Evolutionary conservation across 2,888 invertebrate genomes (phyloP).

Genomic region (Netelia melanura): DNA sequence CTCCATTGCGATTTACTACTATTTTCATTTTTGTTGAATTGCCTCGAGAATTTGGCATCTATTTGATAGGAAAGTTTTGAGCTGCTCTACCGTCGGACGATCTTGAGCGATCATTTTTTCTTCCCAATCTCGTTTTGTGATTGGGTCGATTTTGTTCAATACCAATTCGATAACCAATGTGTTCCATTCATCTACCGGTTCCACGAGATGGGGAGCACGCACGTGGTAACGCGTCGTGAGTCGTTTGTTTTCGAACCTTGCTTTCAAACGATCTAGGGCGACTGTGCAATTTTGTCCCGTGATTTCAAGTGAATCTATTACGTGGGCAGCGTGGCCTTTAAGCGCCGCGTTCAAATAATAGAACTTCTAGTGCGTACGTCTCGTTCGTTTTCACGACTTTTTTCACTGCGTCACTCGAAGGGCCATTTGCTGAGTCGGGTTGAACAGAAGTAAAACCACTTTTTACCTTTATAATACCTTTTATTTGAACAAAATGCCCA

Average conservation of each 20-base stretch:
- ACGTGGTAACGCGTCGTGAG: constrained; percentile 38
- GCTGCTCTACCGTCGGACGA: constrained; percentile 13
- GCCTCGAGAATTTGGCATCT: constrained; percentile 48
- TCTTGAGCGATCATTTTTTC: constrained; percentile 45
- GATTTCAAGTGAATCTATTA: constrained; percentile 28
- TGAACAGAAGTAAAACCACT: too few species aligned
- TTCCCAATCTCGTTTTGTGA: constrained; percentile 62
- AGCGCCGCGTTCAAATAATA: constrained; percentile 56
- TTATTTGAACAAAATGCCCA: too few species aligned
- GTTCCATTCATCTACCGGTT: constrained; percentile 49
- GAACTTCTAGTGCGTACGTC: constrained; percentile 28
- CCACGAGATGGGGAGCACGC: constrained; percentile 36
- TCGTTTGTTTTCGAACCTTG: constrained; percentile 54
- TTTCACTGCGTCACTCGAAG: too few species aligned
- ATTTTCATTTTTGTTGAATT: constrained; percentile 40
- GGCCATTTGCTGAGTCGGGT: too few species aligned
- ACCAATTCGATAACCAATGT: constrained; percentile 46
- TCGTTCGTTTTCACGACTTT: too few species aligned
- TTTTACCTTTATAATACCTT: too few species aligned
- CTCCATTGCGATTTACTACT: constrained; percentile 7
- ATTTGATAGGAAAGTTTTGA: constrained; percentile 32
- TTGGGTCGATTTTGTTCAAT: constrained; percentile 40
- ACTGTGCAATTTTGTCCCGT: too few species aligned
- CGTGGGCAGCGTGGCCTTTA: constrained; percentile 40
- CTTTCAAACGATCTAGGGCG: constrained; percentile 21